Base-by-base conservation (phyloP, 2,113 vertebrate genomes). In the Pollachius pollachius region DNA sequence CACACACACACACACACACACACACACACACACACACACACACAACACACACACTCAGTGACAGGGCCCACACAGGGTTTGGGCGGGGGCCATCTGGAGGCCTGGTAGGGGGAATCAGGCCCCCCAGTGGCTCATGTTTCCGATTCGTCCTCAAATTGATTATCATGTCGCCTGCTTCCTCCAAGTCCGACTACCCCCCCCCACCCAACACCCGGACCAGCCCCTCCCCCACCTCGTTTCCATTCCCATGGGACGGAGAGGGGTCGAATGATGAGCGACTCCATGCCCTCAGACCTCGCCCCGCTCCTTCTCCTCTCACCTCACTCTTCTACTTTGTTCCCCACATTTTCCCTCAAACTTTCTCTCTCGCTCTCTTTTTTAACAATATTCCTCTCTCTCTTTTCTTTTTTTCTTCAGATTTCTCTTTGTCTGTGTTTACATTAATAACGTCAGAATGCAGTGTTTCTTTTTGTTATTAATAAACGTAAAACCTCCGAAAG, bases 81-180 rank as follows among this genome's bases (percentile, higher is more conserved):
- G 79, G 81, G 73, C 79, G 41, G 23, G 84, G 83, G 89, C 85
- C 90, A 89, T 91, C 89, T 92, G 90, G 85, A 81, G 72, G 78
- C 83, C 76, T 86, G 81, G 80, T 80, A 54, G 76, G 78, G 78
- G 80, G 72, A 79, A 66, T 62, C 13, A 62, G 30, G 23, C 71
- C 67, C 64, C 73, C 64, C 71, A 72, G 78, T 73, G 70, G 79
- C 78, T 89, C 82, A 77, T 87, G 82, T 91, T 90, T 90, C 90
- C 83, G 78, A 89, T 90, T 76, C 77, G 80, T 78, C 62, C 79
- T 83, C 85, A 85, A 90, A 92, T 90, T 89, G 88, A 92, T 92
- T 89, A 91, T 85, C 79, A 71, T 82, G 83, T 88, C 78, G 88
- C 86, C 85, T 89, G 87, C 78, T 89, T 90, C 85, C 89, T 88